Conservation (phyloP, 2,888 invertebrate genomes). For the Ommatoiulus sabulosus region DNA sequence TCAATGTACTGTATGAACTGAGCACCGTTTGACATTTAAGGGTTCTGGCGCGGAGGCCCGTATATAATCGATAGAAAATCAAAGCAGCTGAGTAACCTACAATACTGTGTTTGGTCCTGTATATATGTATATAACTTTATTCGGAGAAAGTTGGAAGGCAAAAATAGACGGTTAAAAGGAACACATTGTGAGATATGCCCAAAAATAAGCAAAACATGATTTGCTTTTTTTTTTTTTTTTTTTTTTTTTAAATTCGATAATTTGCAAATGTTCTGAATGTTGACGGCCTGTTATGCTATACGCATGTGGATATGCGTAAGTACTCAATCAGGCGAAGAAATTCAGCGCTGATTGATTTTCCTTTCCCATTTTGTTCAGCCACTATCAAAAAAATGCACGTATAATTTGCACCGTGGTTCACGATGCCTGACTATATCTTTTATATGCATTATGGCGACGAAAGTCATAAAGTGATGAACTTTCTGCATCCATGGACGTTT, state of each 20-base stretch:
- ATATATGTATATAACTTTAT: not conserved
- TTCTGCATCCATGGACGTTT: no score
- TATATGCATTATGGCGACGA: no score
- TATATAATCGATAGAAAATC: conserved; percentile 32
- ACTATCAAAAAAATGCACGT: not conserved
- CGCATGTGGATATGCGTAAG: not conserved
- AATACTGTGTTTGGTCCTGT: not conserved
- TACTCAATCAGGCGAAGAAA: not conserved
- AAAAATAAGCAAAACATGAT: not conserved
- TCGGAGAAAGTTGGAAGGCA: not conserved
- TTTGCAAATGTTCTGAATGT: not conserved
- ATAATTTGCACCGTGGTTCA: not conserved
- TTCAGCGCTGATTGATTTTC: not conserved
- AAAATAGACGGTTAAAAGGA: not conserved
- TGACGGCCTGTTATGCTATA: not conserved
- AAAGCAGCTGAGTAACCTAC: not conserved
- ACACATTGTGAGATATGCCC: conserved; percentile 27
- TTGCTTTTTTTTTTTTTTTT: not conserved
- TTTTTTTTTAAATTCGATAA: not conserved
- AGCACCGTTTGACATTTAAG: conserved; percentile 13
- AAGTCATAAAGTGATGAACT: no score
- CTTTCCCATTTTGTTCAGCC: not conserved
- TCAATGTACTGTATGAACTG: not conserved
- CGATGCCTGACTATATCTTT: no score
- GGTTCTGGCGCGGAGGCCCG: not conserved